Conservation (phyloP, 2,113 vertebrate genomes). For the Agelaius tricolor region DNA sequence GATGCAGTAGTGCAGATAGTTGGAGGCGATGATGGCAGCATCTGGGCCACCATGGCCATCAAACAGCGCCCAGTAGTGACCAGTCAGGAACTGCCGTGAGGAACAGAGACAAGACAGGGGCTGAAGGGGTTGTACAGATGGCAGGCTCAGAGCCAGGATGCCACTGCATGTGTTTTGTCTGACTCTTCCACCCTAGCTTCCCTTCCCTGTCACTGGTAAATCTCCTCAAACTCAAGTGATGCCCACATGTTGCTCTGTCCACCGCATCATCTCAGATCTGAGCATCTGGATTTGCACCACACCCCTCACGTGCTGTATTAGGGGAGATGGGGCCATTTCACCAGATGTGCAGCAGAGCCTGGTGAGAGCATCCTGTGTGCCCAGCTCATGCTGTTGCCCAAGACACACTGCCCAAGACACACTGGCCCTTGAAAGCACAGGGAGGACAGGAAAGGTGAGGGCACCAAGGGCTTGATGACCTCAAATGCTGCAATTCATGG, state of each 20-base stretch:
- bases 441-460: not conserved
- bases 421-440: not conserved
- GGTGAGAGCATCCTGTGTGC: not conserved
- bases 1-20: slow-evolving; percentile 80
- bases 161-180: not conserved
- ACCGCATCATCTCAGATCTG: not conserved
- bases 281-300: not conserved
- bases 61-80: slow-evolving; percentile 80
- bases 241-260: not conserved
- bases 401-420: not conserved
- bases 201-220: not conserved
- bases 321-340: not conserved
- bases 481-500: not conserved
- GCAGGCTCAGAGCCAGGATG: not conserved
- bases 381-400: not conserved
- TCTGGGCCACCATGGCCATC: slow-evolving; percentile 77
- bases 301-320: accelerated
- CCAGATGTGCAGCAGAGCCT: not conserved
- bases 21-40: slow-evolving; percentile 77
- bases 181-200: not conserved
- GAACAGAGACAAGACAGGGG: not conserved
- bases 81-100: slow-evolving; percentile 64
- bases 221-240: not conserved
- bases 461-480: not conserved
- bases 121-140: not conserved